Base-by-base conservation (phyloP, 2,888 invertebrate species). In the Cartodere bifasciata region DNA sequence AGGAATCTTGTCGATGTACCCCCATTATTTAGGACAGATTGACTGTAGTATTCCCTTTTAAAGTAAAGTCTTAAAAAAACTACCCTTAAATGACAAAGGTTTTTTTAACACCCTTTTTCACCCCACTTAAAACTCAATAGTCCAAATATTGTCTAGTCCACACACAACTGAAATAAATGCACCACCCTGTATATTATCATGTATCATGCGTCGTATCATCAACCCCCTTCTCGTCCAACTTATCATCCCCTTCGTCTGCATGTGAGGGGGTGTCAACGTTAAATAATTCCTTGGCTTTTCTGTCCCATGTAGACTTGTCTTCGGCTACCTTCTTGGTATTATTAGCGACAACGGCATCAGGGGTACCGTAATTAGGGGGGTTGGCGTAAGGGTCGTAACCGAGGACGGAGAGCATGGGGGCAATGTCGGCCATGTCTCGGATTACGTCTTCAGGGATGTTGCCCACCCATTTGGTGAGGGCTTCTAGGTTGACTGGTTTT, bases 381-480 rank as follows among this genome's bases (percentile, higher is more conserved):
- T 94, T 95, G 49, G 84, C 86, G 58, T 83, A 77, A 16, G 97
- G 95, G 68, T 97, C 92, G 65, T 98, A 98, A 39, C 95, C 88
- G 45, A 85, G 67, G 48, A 81, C 75, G 23, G 82, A 78, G 45
- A 95, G 70, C 94, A 95, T 95, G 37, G 94, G 94, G 41, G 94
- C 94, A 48, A 94, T 75, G 48, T 81, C 78, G 10, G 83, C 80
- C 88, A 92, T 90, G 58, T 92, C 90, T 39, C 73, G 72, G 40
- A 91, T 75, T 37, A 95, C 92, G 64, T 97, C 94, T 13, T 76
- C 74, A 50, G 90, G 88, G 54, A 90, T 73, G 55, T 82, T 73
- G 34, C 85, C 87, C 44, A 86, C 87, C 90, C 88, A 90, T 65
- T 87, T 88, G 49, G 77, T 75, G 41, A 97, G 69, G 27, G 97